Evolutionary conservation across 1,140 invertebrate genomes (phyloP).

Genomic region (Lordiphosa mommai): DNA sequence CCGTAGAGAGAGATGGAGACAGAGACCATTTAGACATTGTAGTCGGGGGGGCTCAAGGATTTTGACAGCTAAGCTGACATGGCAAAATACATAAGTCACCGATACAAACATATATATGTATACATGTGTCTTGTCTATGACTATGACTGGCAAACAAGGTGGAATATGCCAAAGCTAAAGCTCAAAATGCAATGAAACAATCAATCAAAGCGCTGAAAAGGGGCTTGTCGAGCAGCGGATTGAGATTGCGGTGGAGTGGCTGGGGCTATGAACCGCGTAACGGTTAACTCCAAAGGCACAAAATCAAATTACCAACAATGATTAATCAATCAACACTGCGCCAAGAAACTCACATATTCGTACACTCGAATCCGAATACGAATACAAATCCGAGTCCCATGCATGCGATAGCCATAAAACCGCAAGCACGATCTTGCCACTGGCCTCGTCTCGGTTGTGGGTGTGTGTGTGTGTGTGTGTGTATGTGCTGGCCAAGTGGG

Average conservation of each 20-base stretch:
- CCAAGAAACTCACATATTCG: neutral
- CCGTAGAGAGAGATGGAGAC: slow-evolving; percentile 18
- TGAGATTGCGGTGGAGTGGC: neutral
- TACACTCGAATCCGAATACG: neutral
- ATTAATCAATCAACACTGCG: slow-evolving; percentile 72
- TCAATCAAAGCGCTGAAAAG: slow-evolving; percentile 69
- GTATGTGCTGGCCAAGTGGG: slow-evolving; percentile 57
- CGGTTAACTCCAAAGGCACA: slow-evolving; percentile 69
- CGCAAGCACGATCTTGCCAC: slow-evolving; percentile 42
- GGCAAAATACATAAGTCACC: slow-evolving; percentile 41
- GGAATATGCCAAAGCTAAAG: slow-evolving; percentile 57
- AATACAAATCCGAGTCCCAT: slow-evolving; percentile 9
- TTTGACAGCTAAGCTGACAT: slow-evolving; percentile 73
- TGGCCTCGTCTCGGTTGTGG: slow-evolving; percentile 63
- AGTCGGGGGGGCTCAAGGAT: slow-evolving; percentile 54
- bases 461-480: slow-evolving; percentile 35
- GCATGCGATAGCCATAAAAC: slow-evolving; percentile 29
- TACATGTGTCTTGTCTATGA: slow-evolving; percentile 38
- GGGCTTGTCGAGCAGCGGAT: slow-evolving; percentile 47
- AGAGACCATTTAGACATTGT: slow-evolving; percentile 58
- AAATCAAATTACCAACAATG: slow-evolving; percentile 75
- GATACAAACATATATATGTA: slow-evolving; percentile 43
- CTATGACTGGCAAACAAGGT: slow-evolving; percentile 45
- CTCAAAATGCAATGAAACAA: slow-evolving; percentile 71
- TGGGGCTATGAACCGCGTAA: slow-evolving; percentile 41